Percentiles rank a stretch among this genome's conserved stretches.
Evolutionary conservation across 2,888 invertebrate species (phyloP).

Genomic region (Oxystoma pomonae): DNA sequence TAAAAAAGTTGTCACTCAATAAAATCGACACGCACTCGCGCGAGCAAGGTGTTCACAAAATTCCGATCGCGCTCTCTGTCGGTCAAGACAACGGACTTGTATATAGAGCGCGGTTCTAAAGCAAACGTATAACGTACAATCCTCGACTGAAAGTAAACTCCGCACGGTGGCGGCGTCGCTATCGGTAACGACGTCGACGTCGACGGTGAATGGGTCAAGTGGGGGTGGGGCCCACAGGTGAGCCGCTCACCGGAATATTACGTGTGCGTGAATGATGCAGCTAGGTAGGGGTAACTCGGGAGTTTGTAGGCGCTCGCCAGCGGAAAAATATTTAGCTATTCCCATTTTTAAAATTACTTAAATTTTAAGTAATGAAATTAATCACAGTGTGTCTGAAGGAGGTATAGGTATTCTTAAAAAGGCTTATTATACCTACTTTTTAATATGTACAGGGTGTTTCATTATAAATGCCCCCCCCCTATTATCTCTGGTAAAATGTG

Average conservation of each 20-base stretch:
- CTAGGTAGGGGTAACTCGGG: too few species aligned
- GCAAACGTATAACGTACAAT: neutral
- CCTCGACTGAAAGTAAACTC: slow-evolving; percentile 17
- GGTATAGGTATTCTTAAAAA: too few species aligned
- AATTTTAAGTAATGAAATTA: too few species aligned
- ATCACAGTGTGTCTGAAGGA: too few species aligned
- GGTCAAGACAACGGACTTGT: neutral
- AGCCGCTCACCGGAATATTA: slow-evolving; percentile 3
- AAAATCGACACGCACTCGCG: slow-evolving; percentile 13
- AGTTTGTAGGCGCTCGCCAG: too few species aligned
- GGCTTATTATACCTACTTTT: too few species aligned
- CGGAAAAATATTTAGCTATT: too few species aligned
- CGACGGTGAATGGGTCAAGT: slow-evolving; percentile 42
- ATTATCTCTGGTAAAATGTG: too few species aligned
- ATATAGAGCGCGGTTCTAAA: neutral
- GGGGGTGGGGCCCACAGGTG: slow-evolving; percentile 60
- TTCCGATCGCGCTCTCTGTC: slow-evolving; percentile 6
- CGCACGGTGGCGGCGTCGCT: slow-evolving; percentile 37
- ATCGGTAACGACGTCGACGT: slow-evolving; percentile 52
- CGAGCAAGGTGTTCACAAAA: slow-evolving; percentile 10
- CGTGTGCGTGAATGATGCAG: slow-evolving; percentile 50
- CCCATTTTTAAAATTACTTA: too few species aligned
- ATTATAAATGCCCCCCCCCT: too few species aligned
- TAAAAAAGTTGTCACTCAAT: slow-evolving; percentile 6
- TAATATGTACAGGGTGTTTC: too few species aligned